Evolutionary conservation across 2,888 invertebrate species (phyloP), one percentile per base, ranked within the genome.

Genomic region (Tigriopus californicus): DNA sequence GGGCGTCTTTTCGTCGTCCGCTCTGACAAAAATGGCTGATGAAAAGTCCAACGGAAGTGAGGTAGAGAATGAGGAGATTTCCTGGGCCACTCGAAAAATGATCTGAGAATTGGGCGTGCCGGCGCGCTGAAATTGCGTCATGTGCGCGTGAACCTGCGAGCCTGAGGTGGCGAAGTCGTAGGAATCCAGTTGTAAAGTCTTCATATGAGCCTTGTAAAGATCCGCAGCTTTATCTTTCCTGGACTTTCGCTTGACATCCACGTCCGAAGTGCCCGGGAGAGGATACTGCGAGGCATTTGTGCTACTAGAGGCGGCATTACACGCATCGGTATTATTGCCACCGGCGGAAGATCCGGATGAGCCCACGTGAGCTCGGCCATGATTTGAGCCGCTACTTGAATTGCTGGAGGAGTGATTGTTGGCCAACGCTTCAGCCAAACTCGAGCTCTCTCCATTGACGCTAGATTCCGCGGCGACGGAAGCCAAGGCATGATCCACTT

Each of bases 21-120:
- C 89, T 65, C 94, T 79, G 64, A 94, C 91, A 77, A 94, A 94
- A 63, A 94, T 92, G 64, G 88, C 87, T 70, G 89, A 89, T 71
- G 87, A 88, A 73, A 84, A 87, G 54, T 90, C 90, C 61, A 94
- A 79, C 63, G 94, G 94, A 67, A 94, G 77, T 65, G 86, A 85
- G 61, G 89, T 90, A 64, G 89, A 88, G 57, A 94, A 77, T 40
- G 92, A 92, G 63, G 91, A 90, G 49, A 90, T 85, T 74, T 94
- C 92, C 75, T 92, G 94, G 58, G 94, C 92, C 59, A 94, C 77
- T 20, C 94, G 80, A 10, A 53, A 40, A n/a, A 53, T 49, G 22
- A 49, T 49, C 20, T 15, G 13, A 8, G 49, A 15, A 49, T 22
- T 49, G 2, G 49, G 49, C 49, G 22, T 49, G 5, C 49, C 49